A percentile compares a stretch with the other conserved stretches of the same genome.
These are phyloP conservation scores for Pseudomyrmex cubaensis DNA, from an alignment of 1,140 invertebrate species.

Conservation along the genomic window DNA sequence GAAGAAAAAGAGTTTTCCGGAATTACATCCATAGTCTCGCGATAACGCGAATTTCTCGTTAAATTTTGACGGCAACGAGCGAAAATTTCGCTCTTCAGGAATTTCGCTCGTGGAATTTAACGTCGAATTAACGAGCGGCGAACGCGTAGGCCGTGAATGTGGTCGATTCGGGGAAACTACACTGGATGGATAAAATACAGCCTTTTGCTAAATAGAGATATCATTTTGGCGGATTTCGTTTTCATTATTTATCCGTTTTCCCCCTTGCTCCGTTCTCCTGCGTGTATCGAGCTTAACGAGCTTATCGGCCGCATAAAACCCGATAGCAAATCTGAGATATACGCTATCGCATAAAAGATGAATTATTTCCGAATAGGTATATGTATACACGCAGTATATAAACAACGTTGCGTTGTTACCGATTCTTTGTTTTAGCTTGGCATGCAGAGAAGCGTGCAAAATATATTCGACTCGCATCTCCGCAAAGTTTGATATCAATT, in stretches of 20 bases:
- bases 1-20: background rate
- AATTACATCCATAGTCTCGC: background rate
- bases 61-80: background rate
- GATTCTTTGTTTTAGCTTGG: background rate
- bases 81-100: background rate
- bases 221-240: constrained; percentile 19
- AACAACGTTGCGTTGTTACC: background rate
- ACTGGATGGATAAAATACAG: constrained; percentile 2
- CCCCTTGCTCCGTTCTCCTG: background rate
- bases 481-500: no score
- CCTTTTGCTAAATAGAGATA: constrained; percentile 8
- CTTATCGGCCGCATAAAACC: background rate
- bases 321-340: constrained; percentile 26
- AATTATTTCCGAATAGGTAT: constrained; percentile 29
- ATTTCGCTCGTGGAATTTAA: constrained; percentile 12
- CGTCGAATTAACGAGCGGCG: constrained; percentile 3
- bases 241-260: background rate
- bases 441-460: background rate
- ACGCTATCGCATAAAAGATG: background rate
- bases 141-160: constrained; percentile 3
- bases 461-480: no score
- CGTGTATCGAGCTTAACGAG: constrained; percentile 45
- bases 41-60: background rate
- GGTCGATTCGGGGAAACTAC: constrained; percentile 2
- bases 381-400: constrained; percentile 11